Evolutionary conservation across 2,113 vertebrate species (phyloP), one percentile per base, ranked within the genome.

Genomic region (Thryonomys swinderianus): DNA sequence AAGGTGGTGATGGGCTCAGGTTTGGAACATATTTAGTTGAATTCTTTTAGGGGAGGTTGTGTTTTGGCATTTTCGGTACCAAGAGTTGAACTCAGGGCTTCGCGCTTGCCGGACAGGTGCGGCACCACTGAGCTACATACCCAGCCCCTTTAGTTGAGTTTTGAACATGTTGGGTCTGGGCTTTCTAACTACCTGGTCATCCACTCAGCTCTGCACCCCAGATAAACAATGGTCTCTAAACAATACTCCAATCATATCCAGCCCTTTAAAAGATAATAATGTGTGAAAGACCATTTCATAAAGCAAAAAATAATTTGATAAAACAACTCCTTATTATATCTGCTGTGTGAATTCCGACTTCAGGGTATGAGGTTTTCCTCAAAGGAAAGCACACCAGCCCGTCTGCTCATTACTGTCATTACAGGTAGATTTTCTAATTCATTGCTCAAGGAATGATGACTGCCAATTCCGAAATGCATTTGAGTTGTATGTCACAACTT

Each of bases 371-470:
- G 2, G 4, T 85, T 95, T 93, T 90, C 51, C 91, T 45, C 67
- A 45, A 85, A 76, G 59, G 94, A 96, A 93, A 74, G 7, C 34
- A 34, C 51, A 81, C 90, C 67, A 83, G 83, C 45, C 34, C 55
- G 55, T 66, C 48, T 42, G 69, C 45, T 94, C 53, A 73, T 84
- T 69, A 78, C 16, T 25, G 30, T 88, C 59, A 85, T 51, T 95
- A 94, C 88, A 59, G 74, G 88, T 11, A 92, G 90, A 91, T 90
- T 92, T 96, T 97, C 90, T 87, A 81, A 96, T 40, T 76, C 73
- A 30, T 83, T 91, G 14, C 85, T 96, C 59, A 7, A 27, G 40
- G 69, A 95, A 73, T 57, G 66, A 73, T 48, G 59, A 87, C 81
- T 92, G 81, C 67, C 95, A 90, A 45, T 42, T 93, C 64, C 92